Base-by-base conservation (phyloP, 2,888 invertebrate species). In the Noctua pronuba region DNA sequence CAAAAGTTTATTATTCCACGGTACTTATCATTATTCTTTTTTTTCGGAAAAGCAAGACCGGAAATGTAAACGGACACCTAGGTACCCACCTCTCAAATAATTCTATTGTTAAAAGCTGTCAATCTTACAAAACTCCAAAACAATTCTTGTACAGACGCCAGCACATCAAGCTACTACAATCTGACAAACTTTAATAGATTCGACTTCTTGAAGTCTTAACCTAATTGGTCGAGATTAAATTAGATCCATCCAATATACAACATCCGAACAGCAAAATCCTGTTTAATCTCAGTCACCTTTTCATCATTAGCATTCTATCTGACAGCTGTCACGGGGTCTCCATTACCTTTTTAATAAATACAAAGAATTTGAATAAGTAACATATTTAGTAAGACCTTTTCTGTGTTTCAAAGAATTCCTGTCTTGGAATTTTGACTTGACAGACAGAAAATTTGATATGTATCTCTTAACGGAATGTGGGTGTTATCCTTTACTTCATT, bases 151-250 rank as follows among this genome's bases (percentile, higher is more conserved):
- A 44, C 44, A n/a, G n/a, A n/a, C n/a, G n/a, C n/a, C n/a, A n/a
- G n/a, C n/a, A n/a, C n/a, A n/a, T n/a, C n/a, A n/a, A n/a, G n/a
- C n/a, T n/a, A n/a, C n/a, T n/a, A n/a, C n/a, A n/a, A n/a, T n/a
- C n/a, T n/a, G n/a, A n/a, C n/a, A n/a, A n/a, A n/a, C n/a, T n/a
- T n/a, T n/a, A n/a, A n/a, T n/a, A n/a, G n/a, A n/a, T n/a, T n/a
- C n/a, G 58, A 68, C n/a, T 31, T 58, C 58, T 49, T 68, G 28
- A 73, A 74, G 35, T 58, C 44, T 71, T 69, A 60, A 62, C 52
- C 62, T 79, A 75, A 84, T 75, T 75, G 72, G 68, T n/a, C 16
- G 18, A 75, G 28, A 83, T 83, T 75, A 28, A 72, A 79, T 75
- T 74, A 41, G 72, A 41, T 75, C 72, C 38, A 35, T 74, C 28